Percentiles rank a stretch among this genome's conserved stretches.
phyloP scores from a whole-genome alignment of 2,113 vertebrate species.

The Scortum barcoo region DNA sequence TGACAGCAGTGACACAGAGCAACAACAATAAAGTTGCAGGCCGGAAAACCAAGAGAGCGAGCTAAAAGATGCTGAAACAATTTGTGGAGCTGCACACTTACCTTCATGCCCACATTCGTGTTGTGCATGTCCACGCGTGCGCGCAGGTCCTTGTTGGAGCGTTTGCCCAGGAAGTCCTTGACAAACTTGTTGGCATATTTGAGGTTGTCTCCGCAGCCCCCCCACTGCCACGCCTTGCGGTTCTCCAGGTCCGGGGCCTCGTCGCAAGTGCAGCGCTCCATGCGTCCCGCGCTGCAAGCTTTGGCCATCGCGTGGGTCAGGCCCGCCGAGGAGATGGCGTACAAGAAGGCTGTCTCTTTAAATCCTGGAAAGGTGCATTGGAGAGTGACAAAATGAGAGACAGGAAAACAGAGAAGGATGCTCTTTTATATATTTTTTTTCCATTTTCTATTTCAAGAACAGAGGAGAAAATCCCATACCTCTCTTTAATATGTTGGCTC shows the following conservation, averaged over 20 bases:
- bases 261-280: conserved; percentile 99
- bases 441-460: neutral
- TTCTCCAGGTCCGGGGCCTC: conserved; percentile 98
- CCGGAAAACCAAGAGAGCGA: neutral
- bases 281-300: conserved; percentile 95
- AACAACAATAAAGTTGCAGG: neutral
- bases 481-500: conserved; percentile 94
- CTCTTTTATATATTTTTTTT: neutral
- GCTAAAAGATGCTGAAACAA: neutral
- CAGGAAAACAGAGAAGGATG: neutral
- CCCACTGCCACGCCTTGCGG: conserved; percentile 99
- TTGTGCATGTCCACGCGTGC: conserved; percentile 98
- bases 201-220: conserved; percentile 97
- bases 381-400: neutral
- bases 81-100: conserved; percentile 64
- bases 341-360: conserved; percentile 98
- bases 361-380: conserved; percentile 86
- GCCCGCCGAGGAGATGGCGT: conserved; percentile 95
- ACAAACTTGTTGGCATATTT: conserved; percentile 99
- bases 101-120: conserved; percentile 98
- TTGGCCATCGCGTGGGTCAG: conserved; percentile 96
- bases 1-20: neutral
- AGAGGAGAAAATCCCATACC: conserved; percentile 77
- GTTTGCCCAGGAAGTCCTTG: conserved; percentile 97
- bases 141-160: conserved; percentile 95